Percentiles rank a stretch among this genome's conserved stretches.
These are phyloP conservation scores for Glomeris maerens DNA, from an alignment of 1,140 invertebrate species.

Conservation along the genomic window DNA sequence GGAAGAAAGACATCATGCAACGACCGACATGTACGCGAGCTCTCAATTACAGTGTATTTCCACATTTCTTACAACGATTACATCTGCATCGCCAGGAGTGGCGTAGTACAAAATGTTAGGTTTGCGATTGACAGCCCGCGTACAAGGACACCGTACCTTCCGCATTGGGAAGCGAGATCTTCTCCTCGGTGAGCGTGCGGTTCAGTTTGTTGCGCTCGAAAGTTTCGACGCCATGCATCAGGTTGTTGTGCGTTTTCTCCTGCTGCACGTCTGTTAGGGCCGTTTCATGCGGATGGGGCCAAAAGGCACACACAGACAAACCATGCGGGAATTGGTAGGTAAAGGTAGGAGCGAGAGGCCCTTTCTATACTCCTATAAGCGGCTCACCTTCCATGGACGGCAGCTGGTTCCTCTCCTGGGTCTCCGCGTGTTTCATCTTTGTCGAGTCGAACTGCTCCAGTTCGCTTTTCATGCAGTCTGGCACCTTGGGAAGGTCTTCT, in stretches of 20 bases:
- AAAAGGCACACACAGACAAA: conserved; percentile 3
- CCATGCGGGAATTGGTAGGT: neutral
- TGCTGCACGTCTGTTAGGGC: conserved; percentile 49
- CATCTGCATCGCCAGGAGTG: no score
- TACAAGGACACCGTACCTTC: no score
- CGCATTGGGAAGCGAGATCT: conserved; percentile 60
- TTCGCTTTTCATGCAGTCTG: conserved; percentile 68
- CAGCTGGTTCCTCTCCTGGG: conserved; percentile 69
- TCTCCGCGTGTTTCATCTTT: conserved; percentile 61
- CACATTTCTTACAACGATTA: no score
- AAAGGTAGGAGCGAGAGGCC: neutral
- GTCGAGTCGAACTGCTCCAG: conserved; percentile 62
- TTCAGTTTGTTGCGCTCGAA: conserved; percentile 52
- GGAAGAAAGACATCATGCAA: no score
- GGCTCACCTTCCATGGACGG: conserved; percentile 67
- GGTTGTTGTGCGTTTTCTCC: conserved; percentile 53
- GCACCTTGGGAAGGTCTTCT: conserved; percentile 79
- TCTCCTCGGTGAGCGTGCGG: conserved; percentile 59
- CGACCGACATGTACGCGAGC: no score
- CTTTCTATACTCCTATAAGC: neutral
- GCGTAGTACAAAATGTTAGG: no score
- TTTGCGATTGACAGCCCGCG: no score
- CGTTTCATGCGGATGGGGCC: neutral
- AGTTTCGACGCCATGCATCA: conserved; percentile 55
- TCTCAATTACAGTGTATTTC: no score